phyloP scores from a whole-genome alignment of 2,888 invertebrate genomes.

The Hanleya hanleyi region DNA sequence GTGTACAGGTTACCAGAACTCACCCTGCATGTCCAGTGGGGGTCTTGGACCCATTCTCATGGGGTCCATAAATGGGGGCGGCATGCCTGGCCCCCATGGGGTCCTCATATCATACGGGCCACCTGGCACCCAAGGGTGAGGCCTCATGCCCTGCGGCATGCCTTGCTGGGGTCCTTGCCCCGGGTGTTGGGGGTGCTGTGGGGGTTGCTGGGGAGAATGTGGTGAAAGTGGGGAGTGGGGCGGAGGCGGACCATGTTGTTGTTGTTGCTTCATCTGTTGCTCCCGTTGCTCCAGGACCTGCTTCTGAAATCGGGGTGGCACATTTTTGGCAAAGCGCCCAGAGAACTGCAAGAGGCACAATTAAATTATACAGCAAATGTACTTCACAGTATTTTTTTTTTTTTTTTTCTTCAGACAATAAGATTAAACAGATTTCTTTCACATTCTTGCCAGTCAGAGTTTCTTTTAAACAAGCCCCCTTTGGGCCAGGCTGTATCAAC shows the following conservation, averaged over 20 bases:
- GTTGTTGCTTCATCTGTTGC: constrained; percentile 27
- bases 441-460: too few species aligned
- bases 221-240: neutral
- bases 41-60: constrained; percentile 57
- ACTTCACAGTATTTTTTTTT: too few species aligned
- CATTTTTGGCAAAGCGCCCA: constrained; percentile 85
- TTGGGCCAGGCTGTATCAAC: too few species aligned
- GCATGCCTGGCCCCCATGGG: constrained; percentile 50
- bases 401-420: too few species aligned
- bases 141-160: constrained; percentile 65
- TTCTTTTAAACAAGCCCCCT: too few species aligned
- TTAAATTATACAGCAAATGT: too few species aligned
- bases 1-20: too few species aligned
- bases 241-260: constrained; percentile 17
- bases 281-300: constrained; percentile 53
- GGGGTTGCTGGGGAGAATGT: constrained; percentile 33
- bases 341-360: constrained; percentile 70
- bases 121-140: constrained; percentile 49
- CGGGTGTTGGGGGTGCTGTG: constrained; percentile 39
- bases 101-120: constrained; percentile 42
- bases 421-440: too few species aligned
- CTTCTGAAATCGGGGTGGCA: constrained; percentile 82
- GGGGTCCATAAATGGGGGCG: constrained; percentile 61
- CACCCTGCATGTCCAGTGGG: constrained; percentile 67
- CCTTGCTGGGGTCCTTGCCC: constrained; percentile 48